These are phyloP conservation scores for Leptopterna dolabrata DNA, from an alignment of 2,888 invertebrate genomes.

Conservation along the genomic window DNA sequence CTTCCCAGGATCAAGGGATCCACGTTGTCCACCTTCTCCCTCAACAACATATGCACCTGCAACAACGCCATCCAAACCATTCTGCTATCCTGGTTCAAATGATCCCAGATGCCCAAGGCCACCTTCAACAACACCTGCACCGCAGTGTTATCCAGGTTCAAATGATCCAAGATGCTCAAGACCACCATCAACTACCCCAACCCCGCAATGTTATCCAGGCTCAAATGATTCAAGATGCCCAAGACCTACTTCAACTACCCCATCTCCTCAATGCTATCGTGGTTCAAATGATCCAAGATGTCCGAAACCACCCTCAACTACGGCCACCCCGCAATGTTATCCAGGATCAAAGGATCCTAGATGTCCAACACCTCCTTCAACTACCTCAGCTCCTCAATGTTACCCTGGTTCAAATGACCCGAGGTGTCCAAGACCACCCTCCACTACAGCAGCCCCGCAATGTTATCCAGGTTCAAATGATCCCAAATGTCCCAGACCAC, in stretches of 20 bases:
- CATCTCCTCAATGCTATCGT: slow-evolving; percentile 61
- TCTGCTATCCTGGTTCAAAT: no score
- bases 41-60: no score
- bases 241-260: slow-evolving; percentile 61
- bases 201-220: no score
- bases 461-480: slow-evolving; percentile 67
- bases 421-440: slow-evolving; percentile 63
- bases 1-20: slow-evolving; percentile 64
- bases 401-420: slow-evolving; percentile 65
- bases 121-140: no score
- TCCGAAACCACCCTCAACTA: neutral
- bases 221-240: no score
- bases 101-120: no score
- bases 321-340: neutral
- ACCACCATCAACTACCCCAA: no score
- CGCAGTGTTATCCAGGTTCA: no score
- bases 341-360: slow-evolving; percentile 37
- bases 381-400: slow-evolving; percentile 54
- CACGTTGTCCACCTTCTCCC: no score
- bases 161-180: no score
- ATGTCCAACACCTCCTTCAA: slow-evolving; percentile 34
- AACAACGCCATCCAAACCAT: no score
- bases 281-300: slow-evolving; percentile 32
- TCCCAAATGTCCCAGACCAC: slow-evolving; percentile 62
- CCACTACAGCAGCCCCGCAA: slow-evolving; percentile 62